These are phyloP conservation scores for Coccyzus lansbergi DNA, from an alignment of 2,797 vertebrate genomes.

Conservation along the genomic window DNA sequence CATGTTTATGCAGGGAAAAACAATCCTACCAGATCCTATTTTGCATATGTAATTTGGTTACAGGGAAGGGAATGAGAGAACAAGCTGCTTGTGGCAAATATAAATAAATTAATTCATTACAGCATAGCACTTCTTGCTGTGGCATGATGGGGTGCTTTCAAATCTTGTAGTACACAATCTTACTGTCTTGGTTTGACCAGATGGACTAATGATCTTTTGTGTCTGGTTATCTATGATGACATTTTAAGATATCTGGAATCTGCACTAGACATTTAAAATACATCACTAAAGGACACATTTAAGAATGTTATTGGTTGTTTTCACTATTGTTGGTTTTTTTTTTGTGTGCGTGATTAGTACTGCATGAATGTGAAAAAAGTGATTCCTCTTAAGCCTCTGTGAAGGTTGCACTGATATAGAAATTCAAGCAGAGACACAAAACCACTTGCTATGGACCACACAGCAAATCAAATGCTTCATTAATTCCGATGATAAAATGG, in stretches of 20 bases:
- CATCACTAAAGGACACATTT: background rate
- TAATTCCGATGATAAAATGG: conserved; percentile 24
- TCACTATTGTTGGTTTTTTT: background rate
- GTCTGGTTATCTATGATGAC: background rate
- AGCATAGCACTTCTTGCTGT: conserved; percentile 49
- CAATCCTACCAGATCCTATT: conserved; percentile 46
- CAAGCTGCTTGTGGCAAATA: conserved; percentile 64
- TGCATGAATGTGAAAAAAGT: background rate
- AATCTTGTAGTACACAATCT: background rate
- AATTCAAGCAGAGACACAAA: background rate
- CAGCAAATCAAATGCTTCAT: background rate
- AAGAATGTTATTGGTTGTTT: background rate
- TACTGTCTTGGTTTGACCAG: conserved; percentile 47
- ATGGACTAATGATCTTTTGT: conserved; percentile 38
- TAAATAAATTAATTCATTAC: conserved; percentile 68
- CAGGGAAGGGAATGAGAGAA: conserved; percentile 58
- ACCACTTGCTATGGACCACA: background rate
- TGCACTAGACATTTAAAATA: background rate
- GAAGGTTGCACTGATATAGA: background rate
- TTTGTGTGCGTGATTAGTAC: background rate
- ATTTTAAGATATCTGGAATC: background rate
- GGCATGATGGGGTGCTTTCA: conserved; percentile 23
- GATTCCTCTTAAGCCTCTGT: background rate
- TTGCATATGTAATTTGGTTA: conserved; percentile 64
- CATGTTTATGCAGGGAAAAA: conserved; percentile 35